Conservation (phyloP, 2,797 vertebrate genomes). For the Oreonectes daqikongensis region DNA sequence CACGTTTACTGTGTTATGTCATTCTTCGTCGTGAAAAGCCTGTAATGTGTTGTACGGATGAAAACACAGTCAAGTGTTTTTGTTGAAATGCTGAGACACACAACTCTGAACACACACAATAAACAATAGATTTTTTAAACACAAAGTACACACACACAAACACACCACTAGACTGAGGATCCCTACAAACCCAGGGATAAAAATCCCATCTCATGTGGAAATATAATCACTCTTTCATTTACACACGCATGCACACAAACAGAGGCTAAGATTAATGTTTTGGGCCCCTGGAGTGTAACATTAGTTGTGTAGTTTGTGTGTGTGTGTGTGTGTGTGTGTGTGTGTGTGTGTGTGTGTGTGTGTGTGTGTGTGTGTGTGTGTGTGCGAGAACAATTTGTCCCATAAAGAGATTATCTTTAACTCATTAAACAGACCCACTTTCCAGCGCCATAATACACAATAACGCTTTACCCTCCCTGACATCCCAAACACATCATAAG, state of each 20-base stretch:
- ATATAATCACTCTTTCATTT: background rate
- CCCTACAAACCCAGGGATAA: conserved; percentile 20
- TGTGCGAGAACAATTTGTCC: conserved; percentile 32
- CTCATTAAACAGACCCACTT: conserved; percentile 51
- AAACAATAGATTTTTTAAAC: conserved; percentile 34
- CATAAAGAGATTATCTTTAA: conserved; percentile 58
- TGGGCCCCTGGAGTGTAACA: conserved; percentile 34
- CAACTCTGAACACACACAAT: conserved; percentile 15
- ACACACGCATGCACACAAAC: background rate
- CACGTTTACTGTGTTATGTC: conserved; percentile 7
- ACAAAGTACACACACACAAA: conserved; percentile 1
- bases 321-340: conserved; percentile 37
- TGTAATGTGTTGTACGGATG: conserved; percentile 3
- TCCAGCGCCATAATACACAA: conserved; percentile 49
- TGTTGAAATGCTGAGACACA: background rate
- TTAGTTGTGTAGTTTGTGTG: background rate
- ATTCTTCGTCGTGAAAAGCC: conserved; percentile 5
- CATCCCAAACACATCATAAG: conserved; percentile 37
- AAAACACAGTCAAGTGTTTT: background rate
- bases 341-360: conserved; percentile 23
- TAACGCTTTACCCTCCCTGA: conserved; percentile 13
- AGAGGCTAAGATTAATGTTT: conserved; percentile 17
- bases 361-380: background rate
- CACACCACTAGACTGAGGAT: background rate
- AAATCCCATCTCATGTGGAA: background rate